These are phyloP conservation scores for Salticus scenicus DNA, from an alignment of 2,888 invertebrate species.

Conservation along the genomic window DNA sequence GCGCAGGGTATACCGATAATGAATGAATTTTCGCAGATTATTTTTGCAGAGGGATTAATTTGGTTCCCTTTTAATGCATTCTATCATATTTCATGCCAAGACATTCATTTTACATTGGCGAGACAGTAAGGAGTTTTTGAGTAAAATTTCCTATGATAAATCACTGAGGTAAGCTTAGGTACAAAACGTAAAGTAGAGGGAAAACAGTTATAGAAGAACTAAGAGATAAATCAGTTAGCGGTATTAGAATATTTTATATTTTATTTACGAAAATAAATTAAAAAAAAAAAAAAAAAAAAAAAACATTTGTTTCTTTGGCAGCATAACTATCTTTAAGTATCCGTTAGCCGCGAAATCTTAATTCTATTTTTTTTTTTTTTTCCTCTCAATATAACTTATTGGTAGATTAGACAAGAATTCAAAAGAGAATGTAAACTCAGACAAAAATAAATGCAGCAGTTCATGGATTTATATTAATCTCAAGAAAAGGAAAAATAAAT, in stretches of 20 bases:
- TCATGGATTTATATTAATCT: no score
- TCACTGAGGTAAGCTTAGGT: constrained; percentile 27
- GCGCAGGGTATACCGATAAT: constrained; percentile 10
- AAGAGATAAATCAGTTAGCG: background rate
- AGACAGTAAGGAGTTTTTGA: constrained; percentile 20
- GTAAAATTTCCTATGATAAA: constrained; percentile 24
- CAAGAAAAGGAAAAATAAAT: no score
- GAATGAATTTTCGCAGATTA: constrained; percentile 43
- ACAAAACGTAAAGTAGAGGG: background rate
- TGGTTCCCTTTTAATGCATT: constrained; percentile 35
- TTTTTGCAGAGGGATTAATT: constrained; percentile 59
- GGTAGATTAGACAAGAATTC: no score
- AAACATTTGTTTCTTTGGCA: no score
- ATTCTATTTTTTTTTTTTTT: no score
- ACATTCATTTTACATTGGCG: constrained; percentile 29
- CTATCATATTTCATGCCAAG: constrained; percentile 32
- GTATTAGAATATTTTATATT: background rate
- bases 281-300: no score
- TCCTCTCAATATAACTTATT: no score
- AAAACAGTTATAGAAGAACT: background rate
- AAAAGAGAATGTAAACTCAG: no score
- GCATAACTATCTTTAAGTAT: no score
- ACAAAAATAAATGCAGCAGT: no score
- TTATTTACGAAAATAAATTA: constrained; percentile 13
- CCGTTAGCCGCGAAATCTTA: no score